Conservation (phyloP, 2,888 invertebrate genomes). For the Aphodius sticticus region DNA sequence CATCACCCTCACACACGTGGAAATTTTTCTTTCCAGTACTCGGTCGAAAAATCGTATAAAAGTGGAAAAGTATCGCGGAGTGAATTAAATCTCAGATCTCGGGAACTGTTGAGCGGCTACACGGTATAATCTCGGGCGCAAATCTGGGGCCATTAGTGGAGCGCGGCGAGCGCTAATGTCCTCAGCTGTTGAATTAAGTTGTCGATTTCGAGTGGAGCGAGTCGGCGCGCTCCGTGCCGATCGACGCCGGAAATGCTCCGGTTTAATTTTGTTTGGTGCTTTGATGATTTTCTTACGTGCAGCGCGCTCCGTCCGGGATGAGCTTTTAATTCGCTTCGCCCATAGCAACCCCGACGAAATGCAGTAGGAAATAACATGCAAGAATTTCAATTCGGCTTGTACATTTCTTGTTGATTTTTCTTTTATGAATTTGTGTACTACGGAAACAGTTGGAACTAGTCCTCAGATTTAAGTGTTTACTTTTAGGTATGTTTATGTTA, state of each 20-base stretch:
- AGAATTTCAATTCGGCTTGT: neutral
- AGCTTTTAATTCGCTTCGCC: neutral
- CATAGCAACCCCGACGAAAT: neutral
- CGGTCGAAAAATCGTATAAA: neutral
- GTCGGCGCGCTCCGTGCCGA: neutral
- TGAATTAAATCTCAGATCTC: neutral
- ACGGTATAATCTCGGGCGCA: neutral
- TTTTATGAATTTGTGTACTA: neutral
- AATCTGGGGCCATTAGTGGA: neutral
- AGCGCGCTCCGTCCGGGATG: neutral
- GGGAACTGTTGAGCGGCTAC: neutral
- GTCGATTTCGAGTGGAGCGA: neutral
- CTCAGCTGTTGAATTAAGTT: conserved; percentile 4
- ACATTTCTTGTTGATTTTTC: neutral
- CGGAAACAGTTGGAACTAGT: too few species aligned
- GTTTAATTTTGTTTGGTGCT: neutral
- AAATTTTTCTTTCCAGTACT: too few species aligned
- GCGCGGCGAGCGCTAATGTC: neutral
- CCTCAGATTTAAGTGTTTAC: too few species aligned
- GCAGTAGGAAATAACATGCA: neutral
- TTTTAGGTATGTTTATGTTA: too few species aligned
- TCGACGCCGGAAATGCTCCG: neutral
- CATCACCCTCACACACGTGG: too few species aligned
- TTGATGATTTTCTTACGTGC: conserved; percentile 4
- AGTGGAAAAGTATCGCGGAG: neutral